Conservation (phyloP, 2,113 vertebrate genomes). For the Leptosomus discolor region DNA sequence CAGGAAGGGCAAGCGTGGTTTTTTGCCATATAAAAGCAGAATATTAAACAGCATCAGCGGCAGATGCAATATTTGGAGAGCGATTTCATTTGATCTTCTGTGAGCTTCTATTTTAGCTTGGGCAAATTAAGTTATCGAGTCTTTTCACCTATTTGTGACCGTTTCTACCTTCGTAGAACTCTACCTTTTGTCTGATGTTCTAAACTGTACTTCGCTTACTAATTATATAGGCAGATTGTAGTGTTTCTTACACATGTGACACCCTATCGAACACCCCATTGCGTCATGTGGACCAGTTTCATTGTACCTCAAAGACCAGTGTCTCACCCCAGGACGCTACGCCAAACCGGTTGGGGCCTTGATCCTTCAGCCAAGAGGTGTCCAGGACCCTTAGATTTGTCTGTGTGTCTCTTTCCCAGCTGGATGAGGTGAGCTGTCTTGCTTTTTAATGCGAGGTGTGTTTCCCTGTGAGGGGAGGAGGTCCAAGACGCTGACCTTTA, state of each 20-base stretch:
- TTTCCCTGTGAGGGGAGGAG: neutral
- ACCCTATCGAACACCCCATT: neutral
- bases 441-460: neutral
- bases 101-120: neutral
- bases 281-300: accelerated
- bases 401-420: neutral
- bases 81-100: neutral
- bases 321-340: neutral
- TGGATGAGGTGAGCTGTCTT: accelerated
- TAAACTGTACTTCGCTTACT: neutral
- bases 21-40: neutral
- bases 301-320: neutral
- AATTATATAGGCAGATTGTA: neutral
- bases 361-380: neutral
- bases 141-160: neutral
- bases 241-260: neutral
- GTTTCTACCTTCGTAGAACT: neutral
- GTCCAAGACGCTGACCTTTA: neutral
- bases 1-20: neutral
- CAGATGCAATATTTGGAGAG: neutral
- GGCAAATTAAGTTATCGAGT: neutral
- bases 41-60: neutral
- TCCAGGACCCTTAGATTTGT: neutral
- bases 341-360: neutral
- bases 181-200: neutral